Base-by-base conservation (phyloP, 2,797 vertebrate genomes). In the Macrochelys suwanniensis region DNA sequence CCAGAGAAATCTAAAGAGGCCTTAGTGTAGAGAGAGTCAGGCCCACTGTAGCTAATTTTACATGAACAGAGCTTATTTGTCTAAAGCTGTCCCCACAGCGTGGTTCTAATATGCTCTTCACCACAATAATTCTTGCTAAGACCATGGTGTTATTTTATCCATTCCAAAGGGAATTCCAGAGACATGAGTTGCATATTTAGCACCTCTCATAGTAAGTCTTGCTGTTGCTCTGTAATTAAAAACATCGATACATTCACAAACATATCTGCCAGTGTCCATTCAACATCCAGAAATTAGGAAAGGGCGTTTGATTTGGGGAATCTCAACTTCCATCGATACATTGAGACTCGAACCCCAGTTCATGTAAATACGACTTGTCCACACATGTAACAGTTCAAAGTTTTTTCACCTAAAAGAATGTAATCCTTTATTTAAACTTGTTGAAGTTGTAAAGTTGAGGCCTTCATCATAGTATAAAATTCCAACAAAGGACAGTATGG, bases 101-200 rank as follows among this genome's bases (percentile, higher is more conserved):
- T 0, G 87, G n/a, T 3, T 31, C 54, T 90, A 0, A 42, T 68
- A 31, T 15, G 17, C 85, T 93, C 88, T 95, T 89, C 74, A 68
- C 82, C 84, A 26, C 74, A 80, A 3, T 89, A 92, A 68, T 47
- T n/a, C 74, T 94, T 2, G 2, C 80, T 95, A 57, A 91, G 65
- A 89, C 91, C 0, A 0, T 50, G 56, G 1, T 95, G 65, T 45
- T 96, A 86, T 89, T 95, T 93, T 95, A n/a, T 80, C 79, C 74
- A 53, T 93, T 92, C 74, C 78, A 76, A 92, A 91, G 84, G 78
- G 96, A 95, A 92, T 93, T 10, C 74, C 90, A 90, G 78, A 84
- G 59, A 49, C 89, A 86, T 49, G 82, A 87, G 50, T 91, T 94
- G 88, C 5, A 7, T 78, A 96, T 97, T 95, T 92, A 93, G 80